These are phyloP conservation scores for Colius striatus DNA, from an alignment of 2,113 vertebrate genomes.

Conservation along the genomic window DNA sequence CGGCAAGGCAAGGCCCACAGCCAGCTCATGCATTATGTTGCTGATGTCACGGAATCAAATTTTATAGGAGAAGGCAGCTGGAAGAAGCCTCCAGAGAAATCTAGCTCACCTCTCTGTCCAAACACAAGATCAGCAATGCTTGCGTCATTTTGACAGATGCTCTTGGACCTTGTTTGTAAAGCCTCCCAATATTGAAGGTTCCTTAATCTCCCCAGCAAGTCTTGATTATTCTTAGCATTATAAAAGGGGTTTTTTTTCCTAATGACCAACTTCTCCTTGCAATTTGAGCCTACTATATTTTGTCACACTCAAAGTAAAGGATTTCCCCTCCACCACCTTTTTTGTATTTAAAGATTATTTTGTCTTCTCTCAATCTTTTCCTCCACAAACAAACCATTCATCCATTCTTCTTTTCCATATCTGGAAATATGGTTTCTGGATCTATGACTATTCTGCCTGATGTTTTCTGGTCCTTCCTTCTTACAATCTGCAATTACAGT, in stretches of 20 bases:
- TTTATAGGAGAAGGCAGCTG: constrained; percentile 62
- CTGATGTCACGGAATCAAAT: constrained; percentile 58
- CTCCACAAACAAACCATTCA: neutral
- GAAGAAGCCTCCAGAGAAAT: constrained; percentile 41
- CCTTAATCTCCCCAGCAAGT: neutral
- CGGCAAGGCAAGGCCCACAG: constrained; percentile 33
- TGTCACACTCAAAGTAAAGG: neutral
- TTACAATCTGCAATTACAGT: neutral
- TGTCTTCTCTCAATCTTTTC: neutral
- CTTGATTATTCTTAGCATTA: neutral
- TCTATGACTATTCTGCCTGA: neutral
- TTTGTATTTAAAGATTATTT: neutral
- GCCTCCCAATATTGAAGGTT: neutral
- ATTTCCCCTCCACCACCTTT: neutral
- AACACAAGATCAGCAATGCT: constrained; percentile 30
- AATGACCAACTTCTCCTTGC: neutral
- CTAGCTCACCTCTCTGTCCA: constrained; percentile 45
- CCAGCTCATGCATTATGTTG: constrained; percentile 59
- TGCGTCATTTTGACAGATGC: constrained; percentile 36
- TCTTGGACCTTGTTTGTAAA: constrained; percentile 16
- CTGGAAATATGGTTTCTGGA: neutral
- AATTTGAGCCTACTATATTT: neutral
- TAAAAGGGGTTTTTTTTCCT: neutral
- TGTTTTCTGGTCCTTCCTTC: neutral
- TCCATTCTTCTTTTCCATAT: neutral